phyloP scores from a whole-genome alignment of 2,113 vertebrate species.

The Hippocampus mohnikei region DNA sequence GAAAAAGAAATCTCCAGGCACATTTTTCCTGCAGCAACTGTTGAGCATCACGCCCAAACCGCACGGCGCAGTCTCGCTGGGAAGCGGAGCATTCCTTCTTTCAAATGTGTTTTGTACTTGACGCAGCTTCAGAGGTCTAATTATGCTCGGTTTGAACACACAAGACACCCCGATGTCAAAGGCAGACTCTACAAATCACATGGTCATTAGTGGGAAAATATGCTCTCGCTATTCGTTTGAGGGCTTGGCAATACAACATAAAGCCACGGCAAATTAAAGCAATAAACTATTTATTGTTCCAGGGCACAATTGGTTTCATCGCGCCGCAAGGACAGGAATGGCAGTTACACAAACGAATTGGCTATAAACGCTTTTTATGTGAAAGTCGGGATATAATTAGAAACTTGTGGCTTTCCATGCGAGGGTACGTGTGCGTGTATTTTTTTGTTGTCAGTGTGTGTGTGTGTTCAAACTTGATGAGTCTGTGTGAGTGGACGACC shows the following conservation, averaged over 20 bases:
- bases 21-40: slow-evolving; percentile 35
- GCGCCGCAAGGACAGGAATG: slow-evolving; percentile 58
- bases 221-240: slow-evolving; percentile 45
- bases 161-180: slow-evolving; percentile 63
- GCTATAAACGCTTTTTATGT: slow-evolving; percentile 72
- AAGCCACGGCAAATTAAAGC: slow-evolving; percentile 61
- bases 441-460: slow-evolving; percentile 11
- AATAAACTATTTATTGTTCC: slow-evolving; percentile 66
- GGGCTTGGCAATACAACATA: slow-evolving; percentile 59
- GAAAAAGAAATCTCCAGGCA: slow-evolving; percentile 35
- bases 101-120: slow-evolving; percentile 42
- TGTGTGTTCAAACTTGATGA: slow-evolving; percentile 12
- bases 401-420: slow-evolving; percentile 65
- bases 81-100: slow-evolving; percentile 41
- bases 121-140: slow-evolving; percentile 53
- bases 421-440: slow-evolving; percentile 33
- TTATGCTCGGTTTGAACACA: slow-evolving; percentile 53
- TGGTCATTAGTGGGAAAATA: slow-evolving; percentile 62
- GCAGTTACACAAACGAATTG: slow-evolving; percentile 62
- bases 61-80: slow-evolving; percentile 38
- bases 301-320: slow-evolving; percentile 54
- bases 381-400: slow-evolving; percentile 69
- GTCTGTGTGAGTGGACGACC: slow-evolving; percentile 16
- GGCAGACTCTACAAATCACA: slow-evolving; percentile 61
- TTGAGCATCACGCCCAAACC: slow-evolving; percentile 43